Evolutionary conservation across 1,140 invertebrate species (phyloP).

Genomic region (Neomicropteryx cornuta): DNA sequence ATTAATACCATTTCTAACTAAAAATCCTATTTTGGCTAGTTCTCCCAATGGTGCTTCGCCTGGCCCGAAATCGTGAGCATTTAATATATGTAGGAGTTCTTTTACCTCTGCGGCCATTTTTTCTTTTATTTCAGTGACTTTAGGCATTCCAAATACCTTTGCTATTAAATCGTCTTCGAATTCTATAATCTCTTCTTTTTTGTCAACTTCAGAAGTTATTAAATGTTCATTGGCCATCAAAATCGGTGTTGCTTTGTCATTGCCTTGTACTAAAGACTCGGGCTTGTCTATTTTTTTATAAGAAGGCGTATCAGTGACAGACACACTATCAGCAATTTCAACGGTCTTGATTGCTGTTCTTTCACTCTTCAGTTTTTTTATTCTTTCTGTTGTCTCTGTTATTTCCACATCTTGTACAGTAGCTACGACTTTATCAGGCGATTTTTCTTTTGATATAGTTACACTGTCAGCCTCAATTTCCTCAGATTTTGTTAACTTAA

Average conservation of each 20-base stretch:
- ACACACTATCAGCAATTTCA: no score
- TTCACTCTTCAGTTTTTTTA: no score
- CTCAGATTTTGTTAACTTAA: conserved; percentile 13
- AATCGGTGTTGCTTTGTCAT: conserved; percentile 38
- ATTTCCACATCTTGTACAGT: conserved; percentile 16
- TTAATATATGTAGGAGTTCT: conserved; percentile 59
- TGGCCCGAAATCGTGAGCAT: conserved; percentile 66
- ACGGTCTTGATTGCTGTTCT: no score
- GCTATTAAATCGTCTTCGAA: conserved; percentile 44
- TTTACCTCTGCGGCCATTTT: conserved; percentile 57
- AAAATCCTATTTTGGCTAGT: conserved; percentile 67
- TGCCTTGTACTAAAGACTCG: conserved; percentile 21
- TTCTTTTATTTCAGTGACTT: conserved; percentile 43
- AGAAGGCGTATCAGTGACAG: no score
- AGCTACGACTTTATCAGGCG: conserved; percentile 12
- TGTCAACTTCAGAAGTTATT: conserved; percentile 42
- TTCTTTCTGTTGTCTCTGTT: conserved; percentile 19
- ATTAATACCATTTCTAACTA: conserved; percentile 61
- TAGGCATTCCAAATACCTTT: conserved; percentile 43
- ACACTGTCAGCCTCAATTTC: conserved; percentile 16
- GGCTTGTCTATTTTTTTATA: conserved; percentile 48
- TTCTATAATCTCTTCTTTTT: conserved; percentile 43
- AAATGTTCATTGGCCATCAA: conserved; percentile 45
- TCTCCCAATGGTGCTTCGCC: conserved; percentile 67
- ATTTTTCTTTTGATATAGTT: conserved; percentile 16